Base-by-base conservation (phyloP, 2,797 vertebrate genomes). In the Semotilus atromaculatus region DNA sequence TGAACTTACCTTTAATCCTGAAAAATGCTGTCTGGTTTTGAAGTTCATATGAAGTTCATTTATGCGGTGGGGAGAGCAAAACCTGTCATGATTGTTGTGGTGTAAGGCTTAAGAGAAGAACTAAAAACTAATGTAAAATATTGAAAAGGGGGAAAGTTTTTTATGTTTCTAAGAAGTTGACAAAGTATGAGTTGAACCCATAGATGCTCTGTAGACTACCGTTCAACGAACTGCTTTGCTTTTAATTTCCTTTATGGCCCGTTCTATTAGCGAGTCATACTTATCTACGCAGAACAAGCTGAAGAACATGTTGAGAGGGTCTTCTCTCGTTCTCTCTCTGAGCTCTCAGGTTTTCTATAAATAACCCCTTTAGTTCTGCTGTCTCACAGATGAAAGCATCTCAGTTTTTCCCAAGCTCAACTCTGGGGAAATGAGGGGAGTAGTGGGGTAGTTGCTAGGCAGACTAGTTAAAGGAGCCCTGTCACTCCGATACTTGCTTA, bases 321-420 rank as follows among this genome's bases (percentile, higher is more conserved):
- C 90, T 89, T 76, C 66, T 91, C 90, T 60, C 34, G 3, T 62
- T 91, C 81, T 89, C 88, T 79, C 87, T 88, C 85, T 55, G 66
- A 51, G 90, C 90, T 90, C 93, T 91, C 91, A 93, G 92, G 91
- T 93, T 93, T 93, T 94, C 94, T 95, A 94, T 94, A 94, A 95
- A 95, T 95, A 95, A 93, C 93, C 88, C 1, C 91, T 94, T 93
- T 94, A 93, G 94, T 94, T 94, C 93, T 94, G 93, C 94, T 91
- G 93, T 93, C 93, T 94, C 93, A 92, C 91, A 93, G 93, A 94
- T 95, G 93, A 94, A 95, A 95, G 94, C 93, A 89, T 93, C 87
- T 80, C 81, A 2, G 89, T 89, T 91, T 87, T 87, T 92, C 89
- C 87, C 86, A 88, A 81, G 87, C 90, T 91, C 86, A 88, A 90